phyloP scores from a whole-genome alignment of 2,113 vertebrate species.

The zebrafish (Danio rerio) region DNA sequence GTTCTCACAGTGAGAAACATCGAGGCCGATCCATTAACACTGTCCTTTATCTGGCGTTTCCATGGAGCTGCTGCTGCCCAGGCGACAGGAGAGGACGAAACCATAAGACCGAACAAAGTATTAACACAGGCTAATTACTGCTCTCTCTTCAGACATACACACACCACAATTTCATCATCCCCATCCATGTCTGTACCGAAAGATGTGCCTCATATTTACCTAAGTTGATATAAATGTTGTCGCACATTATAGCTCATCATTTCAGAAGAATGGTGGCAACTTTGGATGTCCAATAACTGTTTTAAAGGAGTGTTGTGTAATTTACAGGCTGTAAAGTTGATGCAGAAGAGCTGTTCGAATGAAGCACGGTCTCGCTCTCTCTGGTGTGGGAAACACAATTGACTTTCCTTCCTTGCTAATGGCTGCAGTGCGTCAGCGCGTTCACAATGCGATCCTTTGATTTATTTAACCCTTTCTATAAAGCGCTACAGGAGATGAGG shows the following conservation, averaged over 20 bases:
- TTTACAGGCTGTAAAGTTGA: neutral
- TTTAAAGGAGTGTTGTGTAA: neutral
- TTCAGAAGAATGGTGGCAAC: neutral
- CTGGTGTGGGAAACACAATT: slow-evolving; percentile 50
- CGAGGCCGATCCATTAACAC: neutral
- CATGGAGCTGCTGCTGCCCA: slow-evolving; percentile 16
- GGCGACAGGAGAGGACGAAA: slow-evolving; percentile 16
- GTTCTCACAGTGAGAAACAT: neutral
- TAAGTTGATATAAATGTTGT: neutral
- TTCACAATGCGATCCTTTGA: slow-evolving; percentile 12
- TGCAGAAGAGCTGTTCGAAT: neutral
- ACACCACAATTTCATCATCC: neutral
- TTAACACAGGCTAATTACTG: slow-evolving; percentile 39
- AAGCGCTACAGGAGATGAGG: slow-evolving; percentile 8
- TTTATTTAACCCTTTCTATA: slow-evolving; percentile 35
- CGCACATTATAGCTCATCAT: neutral
- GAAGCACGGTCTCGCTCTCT: neutral
- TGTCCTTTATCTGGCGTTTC: slow-evolving; percentile 26
- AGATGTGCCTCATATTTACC: neutral
- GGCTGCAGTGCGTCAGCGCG: slow-evolving; percentile 23
- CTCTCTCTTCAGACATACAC: neutral
- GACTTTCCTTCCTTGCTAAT: slow-evolving; percentile 36
- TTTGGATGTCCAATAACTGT: neutral
- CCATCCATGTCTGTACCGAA: neutral
- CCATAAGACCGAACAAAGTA: slow-evolving; percentile 26